These are phyloP conservation scores for Drosophila mettleri DNA, from an alignment of 2,888 invertebrate species.

Conservation along the genomic window DNA sequence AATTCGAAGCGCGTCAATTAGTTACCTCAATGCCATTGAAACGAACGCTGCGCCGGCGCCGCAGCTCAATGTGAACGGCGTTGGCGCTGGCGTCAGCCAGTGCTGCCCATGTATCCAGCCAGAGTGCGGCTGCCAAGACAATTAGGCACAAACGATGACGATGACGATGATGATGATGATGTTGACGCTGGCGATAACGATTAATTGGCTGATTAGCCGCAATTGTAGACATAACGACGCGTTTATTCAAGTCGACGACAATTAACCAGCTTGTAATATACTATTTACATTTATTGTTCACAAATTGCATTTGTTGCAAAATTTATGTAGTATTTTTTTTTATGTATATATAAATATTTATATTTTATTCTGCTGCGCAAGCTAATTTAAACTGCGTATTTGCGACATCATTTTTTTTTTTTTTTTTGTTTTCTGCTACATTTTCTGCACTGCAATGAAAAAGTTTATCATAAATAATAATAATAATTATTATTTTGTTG, in stretches of 20 bases:
- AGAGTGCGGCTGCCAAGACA: constrained; percentile 62
- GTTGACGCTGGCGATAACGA: constrained; percentile 29
- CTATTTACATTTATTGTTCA: constrained; percentile 54
- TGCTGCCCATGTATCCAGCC: constrained; percentile 43
- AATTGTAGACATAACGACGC: constrained; percentile 57
- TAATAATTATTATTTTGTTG: background rate
- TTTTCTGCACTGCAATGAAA: constrained; percentile 41
- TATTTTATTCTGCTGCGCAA: constrained; percentile 35
- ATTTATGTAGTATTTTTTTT: constrained; percentile 17
- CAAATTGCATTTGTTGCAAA: constrained; percentile 65
- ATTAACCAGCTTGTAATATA: constrained; percentile 46
- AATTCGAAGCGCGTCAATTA: background rate
- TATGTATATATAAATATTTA: background rate
- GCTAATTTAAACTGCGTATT: constrained; percentile 58
- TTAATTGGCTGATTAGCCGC: constrained; percentile 42
- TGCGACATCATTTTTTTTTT: constrained; percentile 59
- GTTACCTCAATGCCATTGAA: constrained; percentile 84
- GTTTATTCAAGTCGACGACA: constrained; percentile 44
- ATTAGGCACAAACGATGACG: constrained; percentile 58
- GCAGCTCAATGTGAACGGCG: constrained; percentile 80
- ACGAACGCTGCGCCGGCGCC: constrained; percentile 81
- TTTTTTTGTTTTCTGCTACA: constrained; percentile 51
- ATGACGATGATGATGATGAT: constrained; percentile 35
- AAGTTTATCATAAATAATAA: constrained; percentile 2
- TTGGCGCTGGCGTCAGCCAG: constrained; percentile 21